phyloP scores from a whole-genome alignment of 2,113 vertebrate species.

The Sula dactylatra region DNA sequence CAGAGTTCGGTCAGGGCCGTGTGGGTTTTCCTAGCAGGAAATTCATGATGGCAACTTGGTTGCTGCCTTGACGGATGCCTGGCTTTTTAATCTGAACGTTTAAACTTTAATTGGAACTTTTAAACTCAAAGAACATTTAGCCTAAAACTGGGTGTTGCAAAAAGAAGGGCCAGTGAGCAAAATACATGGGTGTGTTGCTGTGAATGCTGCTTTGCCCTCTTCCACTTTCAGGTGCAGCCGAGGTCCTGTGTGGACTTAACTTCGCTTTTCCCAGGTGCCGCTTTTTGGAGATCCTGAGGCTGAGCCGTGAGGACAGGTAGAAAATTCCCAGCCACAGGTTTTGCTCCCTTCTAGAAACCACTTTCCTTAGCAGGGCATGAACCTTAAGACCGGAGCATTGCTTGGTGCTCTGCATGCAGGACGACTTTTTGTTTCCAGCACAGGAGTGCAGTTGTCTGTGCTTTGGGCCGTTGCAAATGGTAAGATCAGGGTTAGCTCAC shows the following conservation, averaged over 20 bases:
- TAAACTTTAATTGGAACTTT: background rate
- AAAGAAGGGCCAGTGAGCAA: background rate
- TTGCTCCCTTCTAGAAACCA: background rate
- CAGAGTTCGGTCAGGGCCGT: background rate
- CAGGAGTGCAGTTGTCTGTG: background rate
- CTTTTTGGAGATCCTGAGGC: background rate
- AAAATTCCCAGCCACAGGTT: background rate
- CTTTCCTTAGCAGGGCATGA: background rate
- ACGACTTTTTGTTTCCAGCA: background rate
- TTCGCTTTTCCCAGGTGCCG: background rate
- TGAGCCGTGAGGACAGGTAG: background rate
- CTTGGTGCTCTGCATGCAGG: background rate
- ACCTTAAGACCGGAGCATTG: background rate
- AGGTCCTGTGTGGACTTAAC: fast-evolving
- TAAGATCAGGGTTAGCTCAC: background rate
- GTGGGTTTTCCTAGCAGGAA: background rate
- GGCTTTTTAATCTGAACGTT: background rate
- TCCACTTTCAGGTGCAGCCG: fast-evolving
- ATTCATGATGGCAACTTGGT: background rate
- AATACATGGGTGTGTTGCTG: background rate
- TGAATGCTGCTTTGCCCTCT: background rate
- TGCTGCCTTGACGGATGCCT: background rate
- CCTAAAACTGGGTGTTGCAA: background rate
- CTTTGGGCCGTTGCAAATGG: background rate
- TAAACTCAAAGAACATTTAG: background rate